A percentile compares a stretch with the other conserved stretches of the same genome.
These are phyloP conservation scores for Microtus ochrogaster DNA, from an alignment of 2,113 vertebrate species.

Conservation along the genomic window DNA sequence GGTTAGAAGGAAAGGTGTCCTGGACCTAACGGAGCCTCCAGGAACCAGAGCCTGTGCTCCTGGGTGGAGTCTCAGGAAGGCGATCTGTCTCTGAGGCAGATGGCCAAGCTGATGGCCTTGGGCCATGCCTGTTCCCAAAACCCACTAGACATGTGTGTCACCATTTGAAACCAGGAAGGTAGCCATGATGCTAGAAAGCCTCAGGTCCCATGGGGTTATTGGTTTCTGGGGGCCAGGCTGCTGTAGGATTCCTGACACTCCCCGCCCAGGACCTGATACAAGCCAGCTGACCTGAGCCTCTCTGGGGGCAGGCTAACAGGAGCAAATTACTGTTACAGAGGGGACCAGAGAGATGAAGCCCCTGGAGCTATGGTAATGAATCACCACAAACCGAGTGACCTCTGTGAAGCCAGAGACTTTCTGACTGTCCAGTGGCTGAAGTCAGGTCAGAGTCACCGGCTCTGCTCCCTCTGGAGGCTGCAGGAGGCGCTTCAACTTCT, in stretches of 20 bases:
- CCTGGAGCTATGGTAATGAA: neutral
- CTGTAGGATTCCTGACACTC: neutral
- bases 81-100: neutral
- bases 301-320: neutral
- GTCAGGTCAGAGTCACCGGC: neutral
- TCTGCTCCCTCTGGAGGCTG: neutral
- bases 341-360: neutral
- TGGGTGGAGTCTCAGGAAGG: neutral
- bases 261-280: neutral
- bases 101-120: neutral
- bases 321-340: neutral
- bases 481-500: neutral
- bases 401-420: neutral
- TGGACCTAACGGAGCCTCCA: accelerated
- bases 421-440: neutral
- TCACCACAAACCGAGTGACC: neutral
- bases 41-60: too few relatives aligned
- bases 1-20: neutral
- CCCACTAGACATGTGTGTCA: neutral
- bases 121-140: neutral
- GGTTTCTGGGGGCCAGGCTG: neutral
- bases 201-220: neutral
- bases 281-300: neutral
- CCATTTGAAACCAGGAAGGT: neutral
- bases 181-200: neutral